A percentile compares a stretch with the other conserved stretches of the same genome.
phyloP scores from a whole-genome alignment of 2,888 invertebrate genomes.

The Digitonthophagus gazella region DNA sequence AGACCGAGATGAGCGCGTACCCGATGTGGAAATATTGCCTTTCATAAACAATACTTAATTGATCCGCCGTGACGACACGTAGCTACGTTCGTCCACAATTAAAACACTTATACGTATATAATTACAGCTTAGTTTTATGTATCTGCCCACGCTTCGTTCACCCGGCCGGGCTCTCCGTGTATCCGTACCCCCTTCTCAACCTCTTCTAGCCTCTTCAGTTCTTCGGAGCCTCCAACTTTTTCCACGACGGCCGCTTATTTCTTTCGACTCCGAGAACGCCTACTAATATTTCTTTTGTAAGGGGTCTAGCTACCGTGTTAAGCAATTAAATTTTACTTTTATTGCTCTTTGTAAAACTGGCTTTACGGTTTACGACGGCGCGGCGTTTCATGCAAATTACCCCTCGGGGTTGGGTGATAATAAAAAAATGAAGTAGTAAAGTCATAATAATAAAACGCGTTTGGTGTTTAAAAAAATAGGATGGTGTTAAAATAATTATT shows the following conservation, averaged over 20 bases:
- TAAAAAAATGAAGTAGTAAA: background rate
- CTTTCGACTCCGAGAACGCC: background rate
- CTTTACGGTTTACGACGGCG: background rate
- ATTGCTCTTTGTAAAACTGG: background rate
- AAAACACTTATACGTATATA: slow-evolving; percentile 52
- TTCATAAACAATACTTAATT: slow-evolving; percentile 36
- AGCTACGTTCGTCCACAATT: slow-evolving; percentile 49
- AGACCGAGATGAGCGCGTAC: slow-evolving; percentile 39
- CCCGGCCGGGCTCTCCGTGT: slow-evolving; percentile 33
- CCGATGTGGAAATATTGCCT: slow-evolving; percentile 28
- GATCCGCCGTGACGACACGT: slow-evolving; percentile 45
- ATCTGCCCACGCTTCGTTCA: slow-evolving; percentile 46
- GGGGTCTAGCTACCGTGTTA: background rate
- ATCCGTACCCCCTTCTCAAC: background rate
- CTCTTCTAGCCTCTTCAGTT: background rate
- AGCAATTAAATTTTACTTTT: background rate
- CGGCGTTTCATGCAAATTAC: background rate
- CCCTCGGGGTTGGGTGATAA: background rate
- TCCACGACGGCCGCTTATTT: background rate
- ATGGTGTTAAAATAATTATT: too few relatives aligned
- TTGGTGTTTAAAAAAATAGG: too few relatives aligned
- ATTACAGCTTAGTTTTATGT: slow-evolving; percentile 50
- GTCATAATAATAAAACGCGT: background rate
- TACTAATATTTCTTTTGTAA: background rate
- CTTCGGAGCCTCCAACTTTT: background rate